Conservation (phyloP, 2,797 vertebrate species). For the Dicrostonyx torquatus region DNA sequence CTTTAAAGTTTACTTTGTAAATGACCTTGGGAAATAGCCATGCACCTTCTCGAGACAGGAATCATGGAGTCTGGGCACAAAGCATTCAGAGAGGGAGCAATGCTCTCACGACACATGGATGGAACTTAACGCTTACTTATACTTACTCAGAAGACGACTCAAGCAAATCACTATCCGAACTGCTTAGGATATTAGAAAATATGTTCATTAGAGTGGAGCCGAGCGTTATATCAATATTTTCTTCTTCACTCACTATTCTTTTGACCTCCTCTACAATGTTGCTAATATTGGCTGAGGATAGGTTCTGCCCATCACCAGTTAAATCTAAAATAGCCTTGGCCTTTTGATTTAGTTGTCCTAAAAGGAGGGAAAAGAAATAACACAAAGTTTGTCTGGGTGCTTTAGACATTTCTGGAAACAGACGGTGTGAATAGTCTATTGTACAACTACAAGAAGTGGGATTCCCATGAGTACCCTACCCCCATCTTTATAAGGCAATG, state of each 20-base stretch:
- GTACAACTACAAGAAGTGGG: background rate
- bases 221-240: constrained; percentile 90
- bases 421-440: background rate
- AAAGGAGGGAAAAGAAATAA: constrained; percentile 65
- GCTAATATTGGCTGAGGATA: constrained; percentile 92
- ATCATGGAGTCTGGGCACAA: background rate
- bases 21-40: background rate
- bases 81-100: background rate
- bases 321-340: constrained; percentile 92
- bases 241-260: constrained; percentile 92
- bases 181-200: constrained; percentile 96
- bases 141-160: constrained; percentile 92
- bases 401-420: background rate
- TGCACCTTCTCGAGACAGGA: background rate
- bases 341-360: constrained; percentile 92
- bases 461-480: background rate
- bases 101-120: background rate
- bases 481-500: background rate
- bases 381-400: background rate
- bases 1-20: constrained; percentile 31
- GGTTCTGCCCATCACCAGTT: constrained; percentile 88
- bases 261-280: constrained; percentile 93
- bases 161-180: constrained; percentile 88
- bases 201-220: constrained; percentile 93
- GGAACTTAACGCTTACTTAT: background rate